These are phyloP conservation scores for Drosophila lutescens DNA, from an alignment of 2,888 invertebrate genomes.

Conservation along the genomic window DNA sequence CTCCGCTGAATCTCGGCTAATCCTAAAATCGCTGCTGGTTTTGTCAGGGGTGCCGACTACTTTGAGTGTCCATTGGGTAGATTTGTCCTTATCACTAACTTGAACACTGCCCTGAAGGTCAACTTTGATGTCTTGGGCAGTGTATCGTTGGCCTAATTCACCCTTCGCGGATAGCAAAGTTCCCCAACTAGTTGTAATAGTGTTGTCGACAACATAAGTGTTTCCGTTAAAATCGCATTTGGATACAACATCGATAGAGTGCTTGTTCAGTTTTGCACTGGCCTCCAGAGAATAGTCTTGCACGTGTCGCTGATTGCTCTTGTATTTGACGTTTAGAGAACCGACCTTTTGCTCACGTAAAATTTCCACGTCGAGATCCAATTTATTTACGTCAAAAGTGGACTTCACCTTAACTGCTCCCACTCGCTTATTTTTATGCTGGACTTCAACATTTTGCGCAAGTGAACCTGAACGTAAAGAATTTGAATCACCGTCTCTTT, in stretches of 20 bases:
- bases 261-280: conserved; percentile 85
- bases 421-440: conserved; percentile 54
- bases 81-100: conserved; percentile 75
- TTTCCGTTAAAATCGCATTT: conserved; percentile 82
- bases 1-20: conserved; percentile 77
- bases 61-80: conserved; percentile 73
- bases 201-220: conserved; percentile 74
- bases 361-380: conserved; percentile 86
- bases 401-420: conserved; percentile 85
- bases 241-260: conserved; percentile 75
- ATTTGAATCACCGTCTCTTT: conserved; percentile 45
- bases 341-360: conserved; percentile 87
- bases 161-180: conserved; percentile 78
- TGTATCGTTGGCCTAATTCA: conserved; percentile 77
- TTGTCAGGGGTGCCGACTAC: conserved; percentile 80
- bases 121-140: conserved; percentile 77
- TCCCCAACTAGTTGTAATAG: conserved; percentile 81
- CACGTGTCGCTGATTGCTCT: conserved; percentile 82
- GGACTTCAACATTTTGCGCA: conserved; percentile 53
- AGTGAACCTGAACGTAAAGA: conserved; percentile 59
- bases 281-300: conserved; percentile 86
- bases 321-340: conserved; percentile 85
- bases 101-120: conserved; percentile 78
- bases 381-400: conserved; percentile 58
- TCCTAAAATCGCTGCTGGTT: conserved; percentile 83